These are phyloP conservation scores for Alcedo quadribrachys DNA, from an alignment of 2,797 vertebrate genomes.

Conservation along the genomic window DNA sequence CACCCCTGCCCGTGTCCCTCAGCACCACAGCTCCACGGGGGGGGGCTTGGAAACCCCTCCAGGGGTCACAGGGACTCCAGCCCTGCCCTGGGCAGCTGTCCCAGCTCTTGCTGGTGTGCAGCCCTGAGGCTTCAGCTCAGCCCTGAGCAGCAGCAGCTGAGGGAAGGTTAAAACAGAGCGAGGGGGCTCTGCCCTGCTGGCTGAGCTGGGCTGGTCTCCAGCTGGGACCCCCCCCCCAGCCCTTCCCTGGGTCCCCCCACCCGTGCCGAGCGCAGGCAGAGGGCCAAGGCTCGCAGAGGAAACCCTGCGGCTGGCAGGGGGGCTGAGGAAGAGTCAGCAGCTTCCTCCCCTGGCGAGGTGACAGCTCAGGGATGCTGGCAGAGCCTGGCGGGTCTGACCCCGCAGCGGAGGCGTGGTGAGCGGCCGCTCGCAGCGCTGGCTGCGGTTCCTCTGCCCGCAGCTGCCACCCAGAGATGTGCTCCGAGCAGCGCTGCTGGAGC, in stretches of 20 bases:
- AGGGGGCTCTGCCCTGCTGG: no score
- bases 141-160: background rate
- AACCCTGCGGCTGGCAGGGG: fast-evolving
- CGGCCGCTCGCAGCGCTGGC: fast-evolving
- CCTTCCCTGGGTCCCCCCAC: background rate
- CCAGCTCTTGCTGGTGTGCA: fast-evolving
- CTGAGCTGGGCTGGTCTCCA: background rate
- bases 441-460: background rate
- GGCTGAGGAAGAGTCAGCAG: background rate
- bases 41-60: no score
- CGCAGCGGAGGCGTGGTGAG: background rate
- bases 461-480: background rate
- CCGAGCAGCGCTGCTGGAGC: fast-evolving
- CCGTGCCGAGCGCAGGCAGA: background rate
- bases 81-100: no score
- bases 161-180: no score
- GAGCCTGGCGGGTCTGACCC: background rate
- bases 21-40: background rate
- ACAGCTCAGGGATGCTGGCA: background rate
- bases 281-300: fast-evolving
- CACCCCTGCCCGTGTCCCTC: background rate
- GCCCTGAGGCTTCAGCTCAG: no score
- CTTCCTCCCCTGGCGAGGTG: background rate
- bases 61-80: no score
- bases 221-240: no score